Evolutionary conservation across 2,113 vertebrate genomes (phyloP), one percentile per base, ranked within the genome.

Genomic region (Pholis gunnellus): DNA sequence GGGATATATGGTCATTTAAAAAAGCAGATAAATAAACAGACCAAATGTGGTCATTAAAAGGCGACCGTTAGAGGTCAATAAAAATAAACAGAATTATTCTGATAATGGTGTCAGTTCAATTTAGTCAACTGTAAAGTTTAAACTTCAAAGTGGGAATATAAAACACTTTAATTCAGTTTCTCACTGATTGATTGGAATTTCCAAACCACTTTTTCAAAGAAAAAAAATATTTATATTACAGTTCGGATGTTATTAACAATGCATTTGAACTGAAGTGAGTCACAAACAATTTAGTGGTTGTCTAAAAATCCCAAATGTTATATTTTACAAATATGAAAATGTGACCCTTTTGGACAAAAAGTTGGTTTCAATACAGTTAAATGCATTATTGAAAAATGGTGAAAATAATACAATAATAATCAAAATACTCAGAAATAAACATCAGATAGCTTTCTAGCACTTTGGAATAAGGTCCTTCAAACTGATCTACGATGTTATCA

Each of bases 31-130:
- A 75, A 76, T 71, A 81, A 90, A 88, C 68, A 67, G 89, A 90
- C 81, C 77, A 44, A 40, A 18, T 29, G 59, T 56, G 78, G 87
- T 89, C 90, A 82, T 85, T 87, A 91, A 92, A 91, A 82, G 50
- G 57, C 27, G 87, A 93, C 90, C 78, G 20, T 68, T 3, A 38
- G 59, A 59, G 84, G 90, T 92, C 90, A 85, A 90, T 88, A 92
- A 92, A 90, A 83, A 81, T 42, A 38, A 52, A 10, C 50, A 18
- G 72, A 81, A 72, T 78, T 72, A 72, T 72, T 79, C 65, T 72
- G 13, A 56, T 46, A 40, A 64, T 29, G 61, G 31, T 74, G 79
- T 75, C 25, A 52, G 59, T 66, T 74, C 46, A 76, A n/a, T 78
- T 73, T 14, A 64, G 72, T 77, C 36, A 70, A 60, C 60, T 82